phyloP scores from a whole-genome alignment of 2,797 vertebrate species.

The Cetoscarus ocellatus region DNA sequence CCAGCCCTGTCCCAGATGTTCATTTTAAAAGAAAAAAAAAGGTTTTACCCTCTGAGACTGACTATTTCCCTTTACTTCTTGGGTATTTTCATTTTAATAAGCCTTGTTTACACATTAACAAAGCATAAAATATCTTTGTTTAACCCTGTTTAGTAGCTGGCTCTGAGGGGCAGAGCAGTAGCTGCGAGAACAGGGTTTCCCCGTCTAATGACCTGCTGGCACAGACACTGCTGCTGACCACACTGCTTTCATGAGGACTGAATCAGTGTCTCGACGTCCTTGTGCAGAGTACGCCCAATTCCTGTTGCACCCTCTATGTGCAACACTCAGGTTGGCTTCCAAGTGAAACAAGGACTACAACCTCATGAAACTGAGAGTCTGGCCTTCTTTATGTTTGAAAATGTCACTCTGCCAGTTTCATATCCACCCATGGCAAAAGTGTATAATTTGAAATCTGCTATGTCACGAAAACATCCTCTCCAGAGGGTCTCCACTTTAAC shows the following conservation, averaged over 20 bases:
- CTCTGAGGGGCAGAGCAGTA: conserved; percentile 7
- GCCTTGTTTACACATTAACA: neutral
- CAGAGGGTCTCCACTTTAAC: neutral
- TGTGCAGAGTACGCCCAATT: conserved; percentile 44
- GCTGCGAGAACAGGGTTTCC: conserved; percentile 27
- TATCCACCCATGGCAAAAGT: neutral
- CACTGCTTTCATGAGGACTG: conserved; percentile 38
- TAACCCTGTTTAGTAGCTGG: conserved; percentile 9
- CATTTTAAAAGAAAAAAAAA: neutral
- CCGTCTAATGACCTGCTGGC: conserved; percentile 17
- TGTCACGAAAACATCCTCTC: neutral
- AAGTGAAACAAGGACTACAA: neutral
- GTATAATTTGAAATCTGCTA: neutral
- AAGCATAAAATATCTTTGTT: conserved; percentile 18
- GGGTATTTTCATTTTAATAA: neutral
- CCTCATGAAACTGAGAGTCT: neutral
- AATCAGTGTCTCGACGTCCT: conserved; percentile 56
- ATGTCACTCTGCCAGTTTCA: neutral
- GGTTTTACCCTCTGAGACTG: neutral
- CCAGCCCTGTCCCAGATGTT: conserved; percentile 19
- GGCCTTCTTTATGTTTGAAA: neutral
- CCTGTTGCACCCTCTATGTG: conserved; percentile 55
- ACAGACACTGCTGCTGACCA: conserved; percentile 16
- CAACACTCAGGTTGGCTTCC: conserved; percentile 17
- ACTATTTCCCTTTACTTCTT: neutral